phyloP scores from a whole-genome alignment of 2,797 vertebrate genomes.

The Oophaga sylvatica region DNA sequence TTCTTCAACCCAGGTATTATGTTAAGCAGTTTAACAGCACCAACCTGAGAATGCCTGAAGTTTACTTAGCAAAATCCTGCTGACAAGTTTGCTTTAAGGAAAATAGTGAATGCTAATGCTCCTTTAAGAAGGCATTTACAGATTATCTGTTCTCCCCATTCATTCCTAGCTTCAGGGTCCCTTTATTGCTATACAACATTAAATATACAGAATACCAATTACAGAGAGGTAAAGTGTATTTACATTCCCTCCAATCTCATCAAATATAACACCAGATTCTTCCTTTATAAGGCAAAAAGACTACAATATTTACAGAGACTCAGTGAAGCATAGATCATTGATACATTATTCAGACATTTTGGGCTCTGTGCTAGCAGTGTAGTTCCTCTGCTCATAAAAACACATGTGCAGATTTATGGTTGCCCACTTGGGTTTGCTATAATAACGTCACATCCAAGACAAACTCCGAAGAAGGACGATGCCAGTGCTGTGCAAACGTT shows the following conservation, averaged over 20 bases:
- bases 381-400: conserved; percentile 30
- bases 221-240: neutral
- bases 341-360: conserved; percentile 34
- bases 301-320: conserved; percentile 31
- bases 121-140: neutral
- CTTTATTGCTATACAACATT: neutral
- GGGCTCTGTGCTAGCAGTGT: neutral
- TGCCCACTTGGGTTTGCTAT: conserved; percentile 3
- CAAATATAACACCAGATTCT: conserved; percentile 4
- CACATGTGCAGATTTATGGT: conserved; percentile 34
- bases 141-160: neutral
- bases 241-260: conserved; percentile 5
- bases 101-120: too few species aligned
- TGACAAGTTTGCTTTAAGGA: too few species aligned
- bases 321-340: neutral
- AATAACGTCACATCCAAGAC: conserved; percentile 9
- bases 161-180: neutral
- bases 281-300: neutral
- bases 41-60: too few species aligned
- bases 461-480: neutral
- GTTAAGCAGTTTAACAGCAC: too few species aligned
- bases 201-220: conserved; percentile 2
- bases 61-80: too few species aligned
- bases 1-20: too few species aligned
- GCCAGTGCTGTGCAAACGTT: neutral